phyloP scores from a whole-genome alignment of 2,888 invertebrate genomes.

The Sarcophaga variegata region DNA sequence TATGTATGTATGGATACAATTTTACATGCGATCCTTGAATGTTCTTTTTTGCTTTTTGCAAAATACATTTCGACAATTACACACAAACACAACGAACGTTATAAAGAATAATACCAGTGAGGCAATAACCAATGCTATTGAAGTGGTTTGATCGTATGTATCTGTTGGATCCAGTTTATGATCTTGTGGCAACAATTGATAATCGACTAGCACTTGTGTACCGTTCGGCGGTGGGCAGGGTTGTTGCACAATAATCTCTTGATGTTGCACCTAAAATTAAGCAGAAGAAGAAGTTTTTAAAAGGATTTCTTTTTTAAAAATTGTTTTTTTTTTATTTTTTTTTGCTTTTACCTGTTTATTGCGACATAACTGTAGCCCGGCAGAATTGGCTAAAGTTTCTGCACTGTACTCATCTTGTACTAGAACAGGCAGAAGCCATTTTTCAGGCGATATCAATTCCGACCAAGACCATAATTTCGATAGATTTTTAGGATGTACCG shows the following conservation, averaged over 20 bases:
- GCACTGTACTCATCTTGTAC: constrained; percentile 86
- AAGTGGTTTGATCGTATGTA: constrained; percentile 83
- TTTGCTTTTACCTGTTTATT: constrained; percentile 91
- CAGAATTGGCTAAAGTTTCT: constrained; percentile 84
- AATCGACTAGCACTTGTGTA: constrained; percentile 85
- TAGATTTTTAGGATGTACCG: constrained; percentile 87
- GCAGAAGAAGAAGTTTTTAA: background rate
- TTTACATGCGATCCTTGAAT: constrained; percentile 61
- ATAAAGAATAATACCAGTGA: constrained; percentile 85
- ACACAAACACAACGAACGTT: constrained; percentile 85
- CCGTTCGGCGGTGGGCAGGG: constrained; percentile 92
- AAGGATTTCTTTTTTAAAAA: no score
- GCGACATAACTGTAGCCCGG: constrained; percentile 84
- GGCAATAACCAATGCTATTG: constrained; percentile 85
- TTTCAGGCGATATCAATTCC: constrained; percentile 87
- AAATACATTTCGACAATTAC: constrained; percentile 82
- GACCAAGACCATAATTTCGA: constrained; percentile 86
- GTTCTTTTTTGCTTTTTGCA: constrained; percentile 72
- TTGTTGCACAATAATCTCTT: constrained; percentile 93
- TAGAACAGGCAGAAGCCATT: constrained; percentile 88
- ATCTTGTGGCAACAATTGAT: constrained; percentile 83
- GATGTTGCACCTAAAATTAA: constrained; percentile 87
- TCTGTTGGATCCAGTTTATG: constrained; percentile 83
- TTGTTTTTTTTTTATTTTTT: no score
- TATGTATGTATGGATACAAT: background rate